phyloP scores from a whole-genome alignment of 2,797 vertebrate species.

The Macropus fuliginosus region DNA sequence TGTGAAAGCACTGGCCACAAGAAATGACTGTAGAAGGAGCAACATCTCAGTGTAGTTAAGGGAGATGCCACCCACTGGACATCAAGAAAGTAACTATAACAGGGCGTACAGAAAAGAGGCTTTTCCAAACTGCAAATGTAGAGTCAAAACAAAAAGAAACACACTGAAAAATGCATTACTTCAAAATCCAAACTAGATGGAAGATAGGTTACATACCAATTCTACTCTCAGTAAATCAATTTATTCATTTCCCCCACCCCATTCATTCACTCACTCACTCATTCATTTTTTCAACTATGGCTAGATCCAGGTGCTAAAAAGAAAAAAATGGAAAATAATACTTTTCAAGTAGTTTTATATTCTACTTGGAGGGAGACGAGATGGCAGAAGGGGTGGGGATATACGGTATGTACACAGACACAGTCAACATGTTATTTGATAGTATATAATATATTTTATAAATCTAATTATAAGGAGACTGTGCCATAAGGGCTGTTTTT shows the following conservation, averaged over 20 bases:
- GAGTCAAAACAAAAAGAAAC: neutral
- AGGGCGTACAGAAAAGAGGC: neutral
- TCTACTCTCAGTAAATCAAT: neutral
- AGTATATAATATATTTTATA: constrained; percentile 30
- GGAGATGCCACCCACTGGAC: neutral
- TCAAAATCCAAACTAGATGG: neutral
- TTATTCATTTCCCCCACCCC: neutral
- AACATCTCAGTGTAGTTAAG: neutral
- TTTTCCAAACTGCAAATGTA: neutral
- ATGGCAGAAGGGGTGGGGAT: neutral
- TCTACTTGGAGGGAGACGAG: neutral
- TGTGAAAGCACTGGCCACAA: neutral
- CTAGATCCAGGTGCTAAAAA: neutral
- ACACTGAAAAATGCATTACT: neutral
- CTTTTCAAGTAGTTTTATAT: neutral
- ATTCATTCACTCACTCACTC: neutral
- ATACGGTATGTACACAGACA: neutral
- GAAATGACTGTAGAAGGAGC: neutral
- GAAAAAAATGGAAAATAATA: neutral
- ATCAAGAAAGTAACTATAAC: neutral
- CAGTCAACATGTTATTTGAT: neutral
- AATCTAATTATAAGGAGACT: constrained; percentile 1
- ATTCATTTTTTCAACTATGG: neutral
- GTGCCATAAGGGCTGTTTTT: neutral
- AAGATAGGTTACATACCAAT: neutral